Evolutionary conservation across 2,888 invertebrate species (phyloP).

Genomic region (Cosmia trapezina): DNA sequence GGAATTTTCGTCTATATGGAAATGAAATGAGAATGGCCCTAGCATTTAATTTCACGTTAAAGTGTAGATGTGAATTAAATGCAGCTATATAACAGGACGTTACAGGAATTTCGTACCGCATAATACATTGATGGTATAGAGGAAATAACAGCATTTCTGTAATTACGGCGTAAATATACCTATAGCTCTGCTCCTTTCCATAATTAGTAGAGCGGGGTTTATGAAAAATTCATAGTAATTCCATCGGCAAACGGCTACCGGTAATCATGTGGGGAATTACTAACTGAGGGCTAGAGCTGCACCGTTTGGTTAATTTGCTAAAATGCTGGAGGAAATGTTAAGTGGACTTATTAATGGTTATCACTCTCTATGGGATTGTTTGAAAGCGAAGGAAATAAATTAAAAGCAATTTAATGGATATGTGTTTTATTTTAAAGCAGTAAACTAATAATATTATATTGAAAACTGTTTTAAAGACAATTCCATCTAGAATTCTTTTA

Average conservation of each 20-base stretch:
- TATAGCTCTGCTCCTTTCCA: constrained; percentile 22
- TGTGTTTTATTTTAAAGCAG: too few species aligned
- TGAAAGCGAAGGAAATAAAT: not conserved
- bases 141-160: constrained; percentile 30
- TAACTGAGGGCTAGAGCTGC: constrained; percentile 38
- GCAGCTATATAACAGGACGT: constrained; percentile 16
- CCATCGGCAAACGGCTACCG: constrained; percentile 53
- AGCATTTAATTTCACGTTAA: constrained; percentile 45
- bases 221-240: constrained; percentile 63
- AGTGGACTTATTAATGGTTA: constrained; percentile 24
- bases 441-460: not conserved
- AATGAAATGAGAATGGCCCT: constrained; percentile 50
- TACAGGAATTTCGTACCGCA: constrained; percentile 17
- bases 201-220: constrained; percentile 47
- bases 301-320: constrained; percentile 34
- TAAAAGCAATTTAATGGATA: not conserved
- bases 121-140: constrained; percentile 13
- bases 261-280: constrained; percentile 62
- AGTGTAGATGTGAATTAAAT: constrained; percentile 36
- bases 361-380: not conserved
- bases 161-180: constrained; percentile 31
- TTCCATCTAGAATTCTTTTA: not conserved
- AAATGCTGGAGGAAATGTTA: constrained; percentile 32
- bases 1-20: constrained; percentile 59
- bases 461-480: not conserved